Percentiles rank a stretch among this genome's conserved stretches.
Conservation (phyloP, 2,888 invertebrate species). For the Bruchidius siliquastri region DNA sequence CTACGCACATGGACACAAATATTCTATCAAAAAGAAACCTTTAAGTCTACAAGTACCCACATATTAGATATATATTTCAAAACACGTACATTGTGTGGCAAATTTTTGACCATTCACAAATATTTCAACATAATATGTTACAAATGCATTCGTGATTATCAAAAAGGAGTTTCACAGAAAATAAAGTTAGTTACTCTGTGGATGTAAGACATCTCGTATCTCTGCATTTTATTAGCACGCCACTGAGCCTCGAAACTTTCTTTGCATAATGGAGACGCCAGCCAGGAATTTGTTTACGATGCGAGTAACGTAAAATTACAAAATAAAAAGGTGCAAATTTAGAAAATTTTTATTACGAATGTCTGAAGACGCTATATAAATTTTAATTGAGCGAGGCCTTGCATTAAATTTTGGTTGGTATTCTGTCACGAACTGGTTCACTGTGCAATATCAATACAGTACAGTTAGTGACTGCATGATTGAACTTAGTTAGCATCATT, state of each 20-base stretch:
- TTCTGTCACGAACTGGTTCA: background rate
- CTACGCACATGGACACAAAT: no score
- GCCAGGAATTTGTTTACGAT: constrained; percentile 9
- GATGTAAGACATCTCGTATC: no score
- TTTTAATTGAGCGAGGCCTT: background rate
- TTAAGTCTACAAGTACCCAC: no score
- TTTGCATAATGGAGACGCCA: constrained; percentile 23
- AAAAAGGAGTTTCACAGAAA: no score
- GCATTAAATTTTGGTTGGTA: background rate
- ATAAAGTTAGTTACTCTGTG: no score
- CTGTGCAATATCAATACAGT: background rate
- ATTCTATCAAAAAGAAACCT: no score
- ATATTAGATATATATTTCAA: no score
- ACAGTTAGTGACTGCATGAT: background rate
- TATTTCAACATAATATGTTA: no score
- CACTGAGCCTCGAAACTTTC: constrained; percentile 16
- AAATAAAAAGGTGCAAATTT: constrained; percentile 5
- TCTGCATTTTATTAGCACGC: background rate
- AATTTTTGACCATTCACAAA: no score
- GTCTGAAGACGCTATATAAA: background rate
- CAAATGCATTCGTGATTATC: no score
- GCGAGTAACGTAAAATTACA: constrained; percentile 5
- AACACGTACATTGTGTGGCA: no score
- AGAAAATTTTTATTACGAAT: background rate
- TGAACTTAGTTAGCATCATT: no score